Percentiles rank a stretch among this genome's conserved stretches.
Conservation (phyloP, 2,888 invertebrate species). For the Metalampra italica region DNA sequence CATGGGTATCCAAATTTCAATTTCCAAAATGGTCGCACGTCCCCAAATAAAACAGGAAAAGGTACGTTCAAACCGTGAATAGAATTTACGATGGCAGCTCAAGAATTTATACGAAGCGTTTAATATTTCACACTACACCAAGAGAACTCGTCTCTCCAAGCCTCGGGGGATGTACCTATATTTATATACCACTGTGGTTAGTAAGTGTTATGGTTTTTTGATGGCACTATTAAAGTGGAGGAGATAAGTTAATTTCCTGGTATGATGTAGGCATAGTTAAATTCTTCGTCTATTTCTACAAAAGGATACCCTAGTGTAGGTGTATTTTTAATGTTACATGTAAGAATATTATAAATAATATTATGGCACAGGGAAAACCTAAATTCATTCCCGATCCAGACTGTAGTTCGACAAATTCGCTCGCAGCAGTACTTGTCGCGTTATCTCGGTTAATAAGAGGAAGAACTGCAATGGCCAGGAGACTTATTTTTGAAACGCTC, state of each 20-base stretch:
- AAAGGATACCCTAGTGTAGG: no score
- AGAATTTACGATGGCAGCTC: constrained; percentile 29
- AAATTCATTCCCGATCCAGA: no score
- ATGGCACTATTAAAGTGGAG: constrained; percentile 5
- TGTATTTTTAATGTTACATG: no score
- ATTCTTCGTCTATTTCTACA: no score
- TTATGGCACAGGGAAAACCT: no score
- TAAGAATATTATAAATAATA: no score
- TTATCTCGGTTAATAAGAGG: no score
- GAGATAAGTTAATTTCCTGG: not conserved
- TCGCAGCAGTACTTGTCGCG: no score
- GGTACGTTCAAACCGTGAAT: constrained; percentile 24
- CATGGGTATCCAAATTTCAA: constrained; percentile 6
- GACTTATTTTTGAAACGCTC: no score
- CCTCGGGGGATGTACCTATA: not conserved
- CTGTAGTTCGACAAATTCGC: no score
- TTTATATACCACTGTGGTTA: not conserved
- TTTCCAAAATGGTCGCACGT: constrained; percentile 22
- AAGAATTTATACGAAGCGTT: constrained; percentile 32
- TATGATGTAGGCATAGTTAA: not conserved
- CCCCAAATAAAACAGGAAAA: constrained; percentile 21
- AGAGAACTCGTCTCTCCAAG: constrained; percentile 1
- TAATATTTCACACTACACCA: constrained; percentile 32
- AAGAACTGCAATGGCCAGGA: no score
- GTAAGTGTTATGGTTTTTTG: constrained; percentile 9